These are phyloP conservation scores for Corythoichthys intestinalis DNA, from an alignment of 2,113 vertebrate species.

Conservation along the genomic window DNA sequence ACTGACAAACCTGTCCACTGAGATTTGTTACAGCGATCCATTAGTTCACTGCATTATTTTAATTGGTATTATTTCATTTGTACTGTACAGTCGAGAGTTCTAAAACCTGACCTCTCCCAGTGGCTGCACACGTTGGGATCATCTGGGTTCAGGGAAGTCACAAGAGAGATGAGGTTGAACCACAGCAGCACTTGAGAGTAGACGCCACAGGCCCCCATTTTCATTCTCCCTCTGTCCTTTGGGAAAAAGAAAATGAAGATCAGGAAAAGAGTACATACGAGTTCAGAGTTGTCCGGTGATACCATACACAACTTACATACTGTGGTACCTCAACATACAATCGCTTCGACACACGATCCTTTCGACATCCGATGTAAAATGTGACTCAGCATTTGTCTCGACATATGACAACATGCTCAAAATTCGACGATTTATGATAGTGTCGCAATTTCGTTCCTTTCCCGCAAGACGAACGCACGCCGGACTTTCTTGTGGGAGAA, in stretches of 20 bases:
- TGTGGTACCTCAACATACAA: too few relatives aligned
- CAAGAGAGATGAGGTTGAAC: constrained; percentile 71
- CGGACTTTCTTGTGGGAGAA: too few relatives aligned
- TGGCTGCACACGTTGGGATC: constrained; percentile 96
- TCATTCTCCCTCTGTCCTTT: constrained; percentile 47
- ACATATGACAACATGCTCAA: too few relatives aligned
- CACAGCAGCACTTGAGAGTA: constrained; percentile 49
- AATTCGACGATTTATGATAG: too few relatives aligned
- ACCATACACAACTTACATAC: background rate
- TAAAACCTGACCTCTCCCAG: constrained; percentile 86
- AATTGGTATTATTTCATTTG: constrained; percentile 14
- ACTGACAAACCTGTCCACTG: constrained; percentile 25
- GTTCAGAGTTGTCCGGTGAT: background rate
- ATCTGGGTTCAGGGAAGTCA: constrained; percentile 80
- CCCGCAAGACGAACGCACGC: too few relatives aligned
- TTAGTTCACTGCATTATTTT: constrained; percentile 33
- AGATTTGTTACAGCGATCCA: constrained; percentile 50
- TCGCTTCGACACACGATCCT: too few relatives aligned
- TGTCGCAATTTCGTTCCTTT: too few relatives aligned
- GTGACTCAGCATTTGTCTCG: too few relatives aligned
- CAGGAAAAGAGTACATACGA: too few relatives aligned
- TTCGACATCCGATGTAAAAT: too few relatives aligned
- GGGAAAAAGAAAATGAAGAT: background rate
- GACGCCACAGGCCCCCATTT: constrained; percentile 60
- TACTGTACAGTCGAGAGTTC: background rate